These are phyloP conservation scores for Poecilobothrus nobilitatus DNA, from an alignment of 2,888 invertebrate species.

Conservation along the genomic window DNA sequence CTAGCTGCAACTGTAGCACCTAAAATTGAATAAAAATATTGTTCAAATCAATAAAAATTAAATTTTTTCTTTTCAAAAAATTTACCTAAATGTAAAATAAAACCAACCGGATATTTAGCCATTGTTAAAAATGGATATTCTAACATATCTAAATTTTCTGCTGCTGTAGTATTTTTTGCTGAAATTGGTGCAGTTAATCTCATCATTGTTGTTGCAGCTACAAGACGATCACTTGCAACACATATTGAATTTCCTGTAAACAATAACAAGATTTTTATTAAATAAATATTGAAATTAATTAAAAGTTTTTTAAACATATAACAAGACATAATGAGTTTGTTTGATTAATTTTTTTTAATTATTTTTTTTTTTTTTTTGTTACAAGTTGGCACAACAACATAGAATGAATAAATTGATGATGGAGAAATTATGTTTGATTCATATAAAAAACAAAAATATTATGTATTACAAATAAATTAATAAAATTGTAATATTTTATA, in stretches of 20 bases:
- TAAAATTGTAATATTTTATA: no score
- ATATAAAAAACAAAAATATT: no score
- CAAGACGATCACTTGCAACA: slow-evolving; percentile 55
- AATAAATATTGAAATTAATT: slow-evolving; percentile 18
- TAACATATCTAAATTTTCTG: slow-evolving; percentile 76
- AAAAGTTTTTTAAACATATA: slow-evolving; percentile 17
- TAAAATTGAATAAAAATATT: slow-evolving; percentile 28
- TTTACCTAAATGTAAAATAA: slow-evolving; percentile 78
- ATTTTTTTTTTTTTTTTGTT: neutral
- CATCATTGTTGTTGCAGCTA: slow-evolving; percentile 48
- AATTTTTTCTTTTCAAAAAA: neutral
- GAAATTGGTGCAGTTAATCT: slow-evolving; percentile 52
- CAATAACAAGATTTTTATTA: slow-evolving; percentile 16
- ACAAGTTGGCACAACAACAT: slow-evolving; percentile 4
- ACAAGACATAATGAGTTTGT: slow-evolving; percentile 12
- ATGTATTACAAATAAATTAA: no score
- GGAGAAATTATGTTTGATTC: neutral
- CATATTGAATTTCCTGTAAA: slow-evolving; percentile 62
- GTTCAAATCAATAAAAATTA: neutral
- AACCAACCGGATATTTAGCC: slow-evolving; percentile 79
- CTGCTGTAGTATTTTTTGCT: slow-evolving; percentile 58
- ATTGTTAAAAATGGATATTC: slow-evolving; percentile 95
- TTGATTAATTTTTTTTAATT: no score
- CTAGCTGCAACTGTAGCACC: slow-evolving; percentile 76
- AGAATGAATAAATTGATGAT: neutral